These are phyloP conservation scores for Nixonia krombeini DNA, from an alignment of 1,140 invertebrate species.

Conservation along the genomic window DNA sequence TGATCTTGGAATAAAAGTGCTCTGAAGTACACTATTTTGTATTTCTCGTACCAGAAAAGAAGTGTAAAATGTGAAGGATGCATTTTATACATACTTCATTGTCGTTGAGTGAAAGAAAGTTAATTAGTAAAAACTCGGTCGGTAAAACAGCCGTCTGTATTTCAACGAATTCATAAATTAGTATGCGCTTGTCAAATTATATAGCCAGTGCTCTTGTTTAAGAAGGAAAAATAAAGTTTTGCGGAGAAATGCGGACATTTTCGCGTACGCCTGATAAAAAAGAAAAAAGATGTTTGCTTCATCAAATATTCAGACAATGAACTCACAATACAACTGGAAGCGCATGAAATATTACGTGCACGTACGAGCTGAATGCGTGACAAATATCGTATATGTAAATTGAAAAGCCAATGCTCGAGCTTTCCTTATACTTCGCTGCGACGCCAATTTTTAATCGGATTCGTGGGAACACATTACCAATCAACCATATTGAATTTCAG, in stretches of 20 bases:
- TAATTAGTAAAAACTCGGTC: too few relatives aligned
- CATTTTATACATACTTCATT: too few relatives aligned
- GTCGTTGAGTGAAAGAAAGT: too few relatives aligned
- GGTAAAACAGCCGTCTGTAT: too few relatives aligned
- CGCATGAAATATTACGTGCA: slow-evolving; percentile 4
- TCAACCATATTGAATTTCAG: neutral
- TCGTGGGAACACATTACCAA: neutral
- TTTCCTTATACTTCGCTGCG: neutral
- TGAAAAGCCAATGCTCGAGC: slow-evolving; percentile 5
- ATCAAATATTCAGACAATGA: slow-evolving; percentile 11
- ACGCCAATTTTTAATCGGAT: neutral
- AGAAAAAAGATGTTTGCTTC: slow-evolving; percentile 5
- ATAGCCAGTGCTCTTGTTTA: neutral
- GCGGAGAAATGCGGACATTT: neutral
- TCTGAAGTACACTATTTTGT: too few relatives aligned
- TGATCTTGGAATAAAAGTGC: too few relatives aligned
- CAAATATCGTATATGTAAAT: slow-evolving; percentile 12
- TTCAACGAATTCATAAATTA: neutral
- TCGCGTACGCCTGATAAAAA: neutral
- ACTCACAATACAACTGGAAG: slow-evolving; percentile 8
- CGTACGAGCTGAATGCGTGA: slow-evolving; percentile 1
- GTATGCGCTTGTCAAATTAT: neutral
- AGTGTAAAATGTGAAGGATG: too few relatives aligned
- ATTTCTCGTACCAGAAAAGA: too few relatives aligned
- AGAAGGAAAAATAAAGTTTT: neutral